Evolutionary conservation across 2,113 vertebrate species (phyloP), one percentile per base, ranked within the genome.

Genomic region (Tinamus guttatus): DNA sequence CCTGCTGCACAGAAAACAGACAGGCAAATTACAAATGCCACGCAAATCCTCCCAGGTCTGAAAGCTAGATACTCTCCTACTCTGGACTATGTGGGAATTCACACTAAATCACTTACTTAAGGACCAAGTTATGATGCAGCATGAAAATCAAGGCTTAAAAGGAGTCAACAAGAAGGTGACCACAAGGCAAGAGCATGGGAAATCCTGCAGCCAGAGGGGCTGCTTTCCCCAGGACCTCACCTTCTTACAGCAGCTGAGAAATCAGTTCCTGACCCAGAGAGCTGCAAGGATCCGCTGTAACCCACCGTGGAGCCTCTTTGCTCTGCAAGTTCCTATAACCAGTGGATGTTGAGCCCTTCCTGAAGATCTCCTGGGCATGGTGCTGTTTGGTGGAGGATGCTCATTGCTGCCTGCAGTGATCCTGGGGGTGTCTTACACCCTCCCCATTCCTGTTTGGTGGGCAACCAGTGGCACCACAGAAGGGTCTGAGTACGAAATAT

Each of bases 81-180:
- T 40, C 76, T 67, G 85, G 45, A 17, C 49, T 18, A 56, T 2
- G 11, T 40, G 74, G 84, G 36, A 94, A 0, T 25, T 91, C 93
- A 82, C 2, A 0, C 84, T 79, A 91, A 96, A 92, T 93, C 5
- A 0, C 56, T 94, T 82, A 65, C 69, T 91, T 80, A 59, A 81
- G 0, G 1, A 91, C 63, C 67, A 70, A 79, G 75, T 74, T 87
- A 79, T 0, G 2, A 71, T 67, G 71, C 63, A 87, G 90, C 75
- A 85, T 85, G 93, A 51, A 96, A 87, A 95, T 93, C 68, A 75
- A 81, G 59, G 78, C 79, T 91, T 85, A 91, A 87, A 87, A 51
- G 51, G 32, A 60, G 63, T 67, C 71, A 94, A 38, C 0, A 0
- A 93, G 87, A 81, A 91, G 43, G 75, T 87, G 85, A 71, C 80